These are phyloP conservation scores for Drosophila nannoptera DNA, from an alignment of 1,140 invertebrate species.

Conservation along the genomic window DNA sequence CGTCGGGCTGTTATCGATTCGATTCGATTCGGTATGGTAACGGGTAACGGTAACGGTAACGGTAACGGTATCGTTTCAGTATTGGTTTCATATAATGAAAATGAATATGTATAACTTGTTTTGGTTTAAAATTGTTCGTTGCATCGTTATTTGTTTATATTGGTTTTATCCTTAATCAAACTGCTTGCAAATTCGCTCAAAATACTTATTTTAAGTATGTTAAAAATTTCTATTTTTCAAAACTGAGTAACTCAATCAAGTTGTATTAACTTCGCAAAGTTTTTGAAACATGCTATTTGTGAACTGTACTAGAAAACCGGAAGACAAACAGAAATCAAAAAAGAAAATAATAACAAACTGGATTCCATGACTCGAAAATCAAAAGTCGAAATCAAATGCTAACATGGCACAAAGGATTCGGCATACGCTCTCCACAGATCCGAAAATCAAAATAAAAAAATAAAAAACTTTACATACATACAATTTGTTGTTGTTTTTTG, in stretches of 20 bases:
- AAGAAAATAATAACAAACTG: slow-evolving; percentile 18
- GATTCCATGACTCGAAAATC: slow-evolving; percentile 18
- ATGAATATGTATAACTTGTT: slow-evolving; percentile 75
- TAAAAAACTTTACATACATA: slow-evolving; percentile 71
- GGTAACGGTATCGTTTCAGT: slow-evolving; percentile 49
- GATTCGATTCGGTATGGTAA: slow-evolving; percentile 23
- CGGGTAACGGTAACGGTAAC: not conserved
- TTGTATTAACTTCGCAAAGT: slow-evolving; percentile 42
- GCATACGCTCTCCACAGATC: slow-evolving; percentile 43
- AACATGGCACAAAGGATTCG: slow-evolving; percentile 35
- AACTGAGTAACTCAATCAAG: slow-evolving; percentile 61
- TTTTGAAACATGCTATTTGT: slow-evolving; percentile 64
- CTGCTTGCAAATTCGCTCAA: slow-evolving; percentile 25
- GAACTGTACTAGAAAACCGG: slow-evolving; percentile 39
- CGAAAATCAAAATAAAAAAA: slow-evolving; percentile 30
- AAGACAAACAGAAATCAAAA: not conserved
- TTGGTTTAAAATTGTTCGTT: slow-evolving; percentile 76
- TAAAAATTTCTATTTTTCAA: slow-evolving; percentile 48
- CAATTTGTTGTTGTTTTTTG: slow-evolving; percentile 44
- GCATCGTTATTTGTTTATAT: slow-evolving; percentile 38
- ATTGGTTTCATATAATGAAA: slow-evolving; percentile 76
- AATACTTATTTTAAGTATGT: slow-evolving; percentile 37
- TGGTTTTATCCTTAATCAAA: slow-evolving; percentile 55
- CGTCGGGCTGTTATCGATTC: slow-evolving; percentile 71
- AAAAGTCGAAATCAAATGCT: slow-evolving; percentile 35